Conservation (phyloP, 2,113 vertebrate species). For the Gavia stellata region DNA sequence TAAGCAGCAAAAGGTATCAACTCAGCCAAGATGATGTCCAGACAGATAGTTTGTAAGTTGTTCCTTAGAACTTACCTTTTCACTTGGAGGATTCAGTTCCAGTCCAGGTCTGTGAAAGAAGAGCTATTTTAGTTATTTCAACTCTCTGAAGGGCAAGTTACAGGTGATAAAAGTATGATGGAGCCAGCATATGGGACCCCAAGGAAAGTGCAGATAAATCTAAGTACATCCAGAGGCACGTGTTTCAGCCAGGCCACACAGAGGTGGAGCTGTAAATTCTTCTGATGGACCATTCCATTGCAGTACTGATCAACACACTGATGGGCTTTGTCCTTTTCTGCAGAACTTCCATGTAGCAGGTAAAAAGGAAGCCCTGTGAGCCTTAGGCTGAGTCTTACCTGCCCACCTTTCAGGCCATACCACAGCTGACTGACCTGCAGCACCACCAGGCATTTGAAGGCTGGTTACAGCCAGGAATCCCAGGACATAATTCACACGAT, state of each 20-base stretch:
- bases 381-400: not conserved
- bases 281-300: rapidly evolving
- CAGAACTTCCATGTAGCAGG: rapidly evolving
- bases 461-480: not conserved
- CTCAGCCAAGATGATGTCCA: too few species aligned
- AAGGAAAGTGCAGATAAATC: not conserved
- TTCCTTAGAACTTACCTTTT: not conserved
- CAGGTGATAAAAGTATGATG: not conserved
- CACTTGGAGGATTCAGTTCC: not conserved
- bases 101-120: slow-evolving; percentile 4
- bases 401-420: too few species aligned
- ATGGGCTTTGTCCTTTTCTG: not conserved
- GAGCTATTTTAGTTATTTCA: not conserved
- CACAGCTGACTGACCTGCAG: not conserved
- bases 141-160: rapidly evolving
- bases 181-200: rapidly evolving
- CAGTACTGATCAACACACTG: not conserved
- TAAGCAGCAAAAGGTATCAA: not conserved
- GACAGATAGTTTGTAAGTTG: rapidly evolving
- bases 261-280: not conserved
- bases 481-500: not conserved
- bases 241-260: not conserved
- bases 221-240: not conserved
- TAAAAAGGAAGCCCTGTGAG: not conserved
- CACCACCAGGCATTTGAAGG: not conserved